Evolutionary conservation across 2,797 vertebrate genomes (phyloP), one percentile per base, ranked within the genome.

Genomic region (Liparis tanakae): DNA sequence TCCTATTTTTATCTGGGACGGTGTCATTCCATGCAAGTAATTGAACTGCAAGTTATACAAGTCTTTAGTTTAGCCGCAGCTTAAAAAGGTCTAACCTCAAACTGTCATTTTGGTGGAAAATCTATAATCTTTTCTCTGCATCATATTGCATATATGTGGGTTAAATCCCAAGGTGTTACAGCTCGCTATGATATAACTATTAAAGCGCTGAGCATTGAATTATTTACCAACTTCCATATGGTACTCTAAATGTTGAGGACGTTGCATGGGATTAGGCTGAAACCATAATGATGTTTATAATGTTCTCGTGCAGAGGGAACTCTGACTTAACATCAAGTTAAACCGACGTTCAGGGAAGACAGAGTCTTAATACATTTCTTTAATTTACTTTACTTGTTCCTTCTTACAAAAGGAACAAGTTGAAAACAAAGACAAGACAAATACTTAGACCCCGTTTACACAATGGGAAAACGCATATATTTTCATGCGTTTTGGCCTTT

Each of bases 81-180:
- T 80, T 54, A 46, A 30, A 30, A 30, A 48, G 75, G 72, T 76
- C 73, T 76, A 87, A 87, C 87, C 87, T 84, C 70, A 85, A 84
- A 87, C 80, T 87, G 86, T 88, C 86, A 87, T 69, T 72, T 78
- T 67, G 69, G 69, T 74, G 69, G 72, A 53, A 72, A 81, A 85
- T 77, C 74, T 74, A 76, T 74, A 79, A 85, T 80, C 5, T 74
- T 69, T 76, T 59, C 70, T 69, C 66, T 54, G 72, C 59, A 69
- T 76, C 64, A 10, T 54, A 70, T 70, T 68, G 58, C 70, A 80
- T 59, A 78, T 50, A 74, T 63, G 60, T 43, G 44, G 36, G 68
- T 60, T 83, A 68, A 82, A 76, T 50, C 81, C 68, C 51, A 46
- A 48, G 75, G 76, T 75, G 46, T 56, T 70, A 22, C 56, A 15